Conservation (phyloP, 2,113 vertebrate genomes). For the Gymnocephalus cernua region DNA sequence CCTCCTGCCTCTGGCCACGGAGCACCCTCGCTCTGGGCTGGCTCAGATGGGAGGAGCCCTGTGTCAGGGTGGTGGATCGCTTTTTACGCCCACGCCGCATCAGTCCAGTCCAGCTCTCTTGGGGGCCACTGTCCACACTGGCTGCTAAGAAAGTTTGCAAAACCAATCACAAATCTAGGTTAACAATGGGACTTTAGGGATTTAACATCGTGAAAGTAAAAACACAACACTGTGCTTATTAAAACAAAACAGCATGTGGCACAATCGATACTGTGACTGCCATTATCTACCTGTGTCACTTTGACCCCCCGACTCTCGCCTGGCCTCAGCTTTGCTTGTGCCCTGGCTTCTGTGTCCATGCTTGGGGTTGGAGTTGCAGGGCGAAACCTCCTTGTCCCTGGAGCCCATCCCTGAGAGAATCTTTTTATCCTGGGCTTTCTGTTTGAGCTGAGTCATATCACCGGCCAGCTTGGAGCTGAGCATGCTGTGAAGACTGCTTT, state of each 20-base stretch:
- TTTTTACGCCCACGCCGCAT: constrained; percentile 69
- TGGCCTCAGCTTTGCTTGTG: constrained; percentile 76
- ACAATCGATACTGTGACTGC: constrained; percentile 4
- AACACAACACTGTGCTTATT: not conserved
- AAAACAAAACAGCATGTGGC: not conserved
- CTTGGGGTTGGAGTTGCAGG: constrained; percentile 83
- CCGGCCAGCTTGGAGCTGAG: constrained; percentile 81
- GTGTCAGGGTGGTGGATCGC: constrained; percentile 35
- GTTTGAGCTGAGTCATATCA: constrained; percentile 88
- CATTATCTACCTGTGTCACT: constrained; percentile 82
- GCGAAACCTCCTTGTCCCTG: constrained; percentile 85
- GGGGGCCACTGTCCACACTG: constrained; percentile 82
- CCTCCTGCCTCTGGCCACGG: constrained; percentile 60
- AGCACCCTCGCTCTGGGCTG: constrained; percentile 60
- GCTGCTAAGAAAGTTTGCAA: constrained; percentile 70
- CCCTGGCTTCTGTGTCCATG: constrained; percentile 86
- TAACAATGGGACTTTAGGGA: not conserved
- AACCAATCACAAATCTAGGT: constrained; percentile 22
- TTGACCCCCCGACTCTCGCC: constrained; percentile 81
- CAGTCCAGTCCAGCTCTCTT: constrained; percentile 75
- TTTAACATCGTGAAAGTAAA: not conserved
- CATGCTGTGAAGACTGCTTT: constrained; percentile 77
- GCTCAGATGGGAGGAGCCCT: constrained; percentile 58
- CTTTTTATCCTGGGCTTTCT: constrained; percentile 88
- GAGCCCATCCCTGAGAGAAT: constrained; percentile 83